A percentile compares a stretch with the other conserved stretches of the same genome.
These are phyloP conservation scores for Leucopternis melanops DNA, from an alignment of 2,113 vertebrate genomes.

Conservation along the genomic window DNA sequence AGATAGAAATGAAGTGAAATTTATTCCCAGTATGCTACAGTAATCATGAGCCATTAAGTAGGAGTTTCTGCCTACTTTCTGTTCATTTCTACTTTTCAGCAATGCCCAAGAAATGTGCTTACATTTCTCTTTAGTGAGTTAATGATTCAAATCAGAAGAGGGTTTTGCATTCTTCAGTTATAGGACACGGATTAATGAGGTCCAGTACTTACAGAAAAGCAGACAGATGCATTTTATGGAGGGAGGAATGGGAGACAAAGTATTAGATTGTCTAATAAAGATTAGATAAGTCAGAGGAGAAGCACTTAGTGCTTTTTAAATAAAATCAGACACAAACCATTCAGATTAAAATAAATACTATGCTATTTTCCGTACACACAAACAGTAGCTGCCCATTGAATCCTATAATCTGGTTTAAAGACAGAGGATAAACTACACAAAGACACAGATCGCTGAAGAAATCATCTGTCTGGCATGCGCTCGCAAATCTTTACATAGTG, in stretches of 20 bases:
- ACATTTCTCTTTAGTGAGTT: not conserved
- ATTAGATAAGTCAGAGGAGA: slow-evolving; percentile 18
- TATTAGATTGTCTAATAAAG: slow-evolving; percentile 32
- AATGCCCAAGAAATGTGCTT: slow-evolving; percentile 13
- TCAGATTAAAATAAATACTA: not conserved
- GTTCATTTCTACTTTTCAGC: not conserved
- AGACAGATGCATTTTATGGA: slow-evolving; percentile 18
- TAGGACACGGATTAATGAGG: not conserved
- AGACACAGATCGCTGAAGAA: not conserved
- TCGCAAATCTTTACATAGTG: not conserved
- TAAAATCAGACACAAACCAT: not conserved
- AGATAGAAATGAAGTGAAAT: not conserved
- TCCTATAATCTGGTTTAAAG: not conserved
- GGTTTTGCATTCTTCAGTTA: not conserved
- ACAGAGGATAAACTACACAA: not conserved
- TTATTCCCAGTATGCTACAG: not conserved
- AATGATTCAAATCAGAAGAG: not conserved
- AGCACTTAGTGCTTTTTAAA: slow-evolving; percentile 25
- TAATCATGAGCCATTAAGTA: not conserved
- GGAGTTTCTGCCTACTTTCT: not conserved
- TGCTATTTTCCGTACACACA: not conserved
- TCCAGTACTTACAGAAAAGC: not conserved
- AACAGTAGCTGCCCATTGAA: not conserved
- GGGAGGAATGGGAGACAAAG: not conserved
- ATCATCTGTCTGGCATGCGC: not conserved